Evolutionary conservation across 2,888 invertebrate genomes (phyloP).

Genomic region (Schrankia costaestrigalis): DNA sequence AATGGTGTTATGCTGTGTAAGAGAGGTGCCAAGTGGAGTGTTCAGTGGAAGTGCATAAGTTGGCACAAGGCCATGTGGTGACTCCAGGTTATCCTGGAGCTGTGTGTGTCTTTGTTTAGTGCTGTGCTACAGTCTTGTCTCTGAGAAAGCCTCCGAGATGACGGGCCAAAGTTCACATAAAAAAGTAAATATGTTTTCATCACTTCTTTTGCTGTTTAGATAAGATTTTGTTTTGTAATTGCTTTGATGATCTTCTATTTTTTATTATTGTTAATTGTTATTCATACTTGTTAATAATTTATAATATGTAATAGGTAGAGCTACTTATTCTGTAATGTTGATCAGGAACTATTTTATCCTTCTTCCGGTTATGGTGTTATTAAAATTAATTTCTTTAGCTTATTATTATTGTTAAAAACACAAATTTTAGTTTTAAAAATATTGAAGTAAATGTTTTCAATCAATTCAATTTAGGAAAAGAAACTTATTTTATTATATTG

Average conservation of each 20-base stretch:
- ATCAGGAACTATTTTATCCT: conserved; percentile 6
- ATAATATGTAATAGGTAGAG: conserved; percentile 10
- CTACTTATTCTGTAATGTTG: conserved; percentile 5
- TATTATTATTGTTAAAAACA: too few relatives aligned
- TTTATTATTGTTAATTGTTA: conserved; percentile 27
- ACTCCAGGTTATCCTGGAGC: conserved; percentile 46
- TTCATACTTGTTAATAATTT: conserved; percentile 22
- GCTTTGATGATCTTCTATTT: conserved; percentile 41
- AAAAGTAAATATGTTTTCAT: conserved; percentile 75
- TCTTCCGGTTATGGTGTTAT: conserved; percentile 11
- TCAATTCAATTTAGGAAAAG: too few relatives aligned
- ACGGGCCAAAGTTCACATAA: conserved; percentile 39
- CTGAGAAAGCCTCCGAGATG: conserved; percentile 33
- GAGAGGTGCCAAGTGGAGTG: conserved; percentile 56
- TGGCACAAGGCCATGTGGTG: conserved; percentile 39
- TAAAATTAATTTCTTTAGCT: too few relatives aligned
- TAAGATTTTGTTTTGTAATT: conserved; percentile 50
- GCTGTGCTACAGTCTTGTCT: conserved; percentile 36
- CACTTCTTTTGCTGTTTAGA: conserved; percentile 53
- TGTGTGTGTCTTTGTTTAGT: conserved; percentile 60
- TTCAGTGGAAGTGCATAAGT: conserved; percentile 52
- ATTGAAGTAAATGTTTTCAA: too few relatives aligned
- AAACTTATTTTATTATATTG: too few relatives aligned
- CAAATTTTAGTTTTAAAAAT: too few relatives aligned
- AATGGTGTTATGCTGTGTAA: conserved; percentile 60